These are phyloP conservation scores for Agrochola litura DNA, from an alignment of 2,888 invertebrate genomes.

Conservation along the genomic window DNA sequence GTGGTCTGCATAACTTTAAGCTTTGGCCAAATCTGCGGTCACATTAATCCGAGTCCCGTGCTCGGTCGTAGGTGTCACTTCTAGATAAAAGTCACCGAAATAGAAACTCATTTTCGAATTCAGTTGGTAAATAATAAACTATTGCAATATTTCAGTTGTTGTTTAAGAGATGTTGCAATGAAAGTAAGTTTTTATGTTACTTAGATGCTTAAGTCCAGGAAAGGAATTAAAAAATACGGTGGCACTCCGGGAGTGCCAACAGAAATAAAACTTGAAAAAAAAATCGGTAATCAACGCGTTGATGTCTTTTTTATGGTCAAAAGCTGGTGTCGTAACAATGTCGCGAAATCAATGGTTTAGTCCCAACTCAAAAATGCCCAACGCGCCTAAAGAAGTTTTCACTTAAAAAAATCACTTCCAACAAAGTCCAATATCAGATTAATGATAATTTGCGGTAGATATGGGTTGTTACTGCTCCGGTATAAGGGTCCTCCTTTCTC, in stretches of 20 bases:
- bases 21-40: constrained; percentile 54
- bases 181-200: neutral
- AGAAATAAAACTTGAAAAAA: too few relatives aligned
- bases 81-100: constrained; percentile 17
- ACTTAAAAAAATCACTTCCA: too few relatives aligned
- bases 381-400: too few relatives aligned
- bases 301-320: too few relatives aligned
- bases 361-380: too few relatives aligned
- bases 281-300: too few relatives aligned
- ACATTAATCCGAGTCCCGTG: constrained; percentile 37
- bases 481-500: neutral
- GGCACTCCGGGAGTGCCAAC: too few relatives aligned
- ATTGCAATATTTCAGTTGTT: constrained; percentile 13
- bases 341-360: too few relatives aligned
- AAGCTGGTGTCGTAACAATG: too few relatives aligned
- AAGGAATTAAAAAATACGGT: neutral
- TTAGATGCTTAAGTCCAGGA: neutral
- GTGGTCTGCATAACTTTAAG: constrained; percentile 54
- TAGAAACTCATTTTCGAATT: constrained; percentile 32
- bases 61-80: constrained; percentile 32
- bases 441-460: neutral
- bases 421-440: too few relatives aligned
- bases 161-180: neutral
- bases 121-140: constrained; percentile 13
- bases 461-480: neutral